Percentiles rank a stretch among this genome's conserved stretches.
These are phyloP conservation scores for Rhinogobius similis DNA, from an alignment of 2,113 vertebrate genomes.

Conservation along the genomic window DNA sequence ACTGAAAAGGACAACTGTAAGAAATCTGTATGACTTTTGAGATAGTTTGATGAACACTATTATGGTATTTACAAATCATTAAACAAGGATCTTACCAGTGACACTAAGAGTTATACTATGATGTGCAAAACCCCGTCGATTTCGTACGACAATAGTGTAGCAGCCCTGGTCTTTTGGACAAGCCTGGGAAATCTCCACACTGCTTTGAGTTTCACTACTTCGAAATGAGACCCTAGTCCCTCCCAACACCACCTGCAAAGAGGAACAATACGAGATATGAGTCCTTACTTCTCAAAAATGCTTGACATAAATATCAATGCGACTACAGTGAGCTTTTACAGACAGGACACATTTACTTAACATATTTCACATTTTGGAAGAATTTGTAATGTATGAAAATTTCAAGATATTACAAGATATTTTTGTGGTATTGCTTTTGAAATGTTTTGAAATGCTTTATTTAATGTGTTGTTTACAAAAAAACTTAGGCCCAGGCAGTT, in stretches of 20 bases:
- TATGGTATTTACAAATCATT: background rate
- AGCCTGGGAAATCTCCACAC: slow-evolving; percentile 60
- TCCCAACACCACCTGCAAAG: slow-evolving; percentile 54
- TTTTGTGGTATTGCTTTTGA: too few relatives aligned
- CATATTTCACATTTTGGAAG: too few relatives aligned
- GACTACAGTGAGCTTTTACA: background rate
- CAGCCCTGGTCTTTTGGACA: slow-evolving; percentile 65
- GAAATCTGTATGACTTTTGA: too few relatives aligned
- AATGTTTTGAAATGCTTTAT: too few relatives aligned
- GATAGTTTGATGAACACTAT: background rate
- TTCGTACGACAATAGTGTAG: slow-evolving; percentile 71
- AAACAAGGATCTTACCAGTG: slow-evolving; percentile 61
- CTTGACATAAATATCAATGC: background rate
- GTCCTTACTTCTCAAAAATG: background rate
- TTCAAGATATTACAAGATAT: too few relatives aligned
- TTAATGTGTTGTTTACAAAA: too few relatives aligned
- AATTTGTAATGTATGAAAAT: too few relatives aligned
- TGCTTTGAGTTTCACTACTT: slow-evolving; percentile 50
- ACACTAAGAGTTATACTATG: slow-evolving; percentile 74
- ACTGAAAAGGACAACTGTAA: too few relatives aligned
- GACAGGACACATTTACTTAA: background rate
- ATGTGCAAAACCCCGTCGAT: slow-evolving; percentile 62
- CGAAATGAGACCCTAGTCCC: slow-evolving; percentile 47
- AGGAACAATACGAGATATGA: background rate
- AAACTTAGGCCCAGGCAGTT: too few relatives aligned